Conservation (phyloP, 2,888 invertebrate species). For the Apamea sordens region DNA sequence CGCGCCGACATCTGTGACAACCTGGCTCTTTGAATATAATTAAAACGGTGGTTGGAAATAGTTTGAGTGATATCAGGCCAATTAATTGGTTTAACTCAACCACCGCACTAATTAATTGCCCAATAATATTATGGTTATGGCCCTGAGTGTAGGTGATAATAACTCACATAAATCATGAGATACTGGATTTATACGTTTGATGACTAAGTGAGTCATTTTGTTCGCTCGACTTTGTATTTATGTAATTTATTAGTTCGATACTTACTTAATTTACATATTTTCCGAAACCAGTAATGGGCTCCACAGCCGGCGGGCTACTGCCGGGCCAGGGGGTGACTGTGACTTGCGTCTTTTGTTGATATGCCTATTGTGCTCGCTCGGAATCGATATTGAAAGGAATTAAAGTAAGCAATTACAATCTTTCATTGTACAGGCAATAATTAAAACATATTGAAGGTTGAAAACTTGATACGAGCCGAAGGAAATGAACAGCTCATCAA, state of each 20-base stretch:
- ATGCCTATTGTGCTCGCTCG: constrained; percentile 36
- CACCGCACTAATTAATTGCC: constrained; percentile 55
- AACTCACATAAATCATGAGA: constrained; percentile 25
- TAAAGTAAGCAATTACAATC: constrained; percentile 39
- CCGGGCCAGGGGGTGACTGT: constrained; percentile 20
- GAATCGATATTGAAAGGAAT: constrained; percentile 44
- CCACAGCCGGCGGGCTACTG: neutral
- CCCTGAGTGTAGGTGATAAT: constrained; percentile 24
- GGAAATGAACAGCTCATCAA: constrained; percentile 25
- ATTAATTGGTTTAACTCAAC: constrained; percentile 51
- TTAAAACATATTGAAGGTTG: constrained; percentile 22
- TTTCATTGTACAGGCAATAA: constrained; percentile 17
- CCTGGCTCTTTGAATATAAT: constrained; percentile 41
- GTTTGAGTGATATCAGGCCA: constrained; percentile 38
- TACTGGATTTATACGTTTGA: constrained; percentile 7
- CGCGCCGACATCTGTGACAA: constrained; percentile 22
- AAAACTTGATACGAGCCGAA: constrained; percentile 15
- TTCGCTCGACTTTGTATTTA: neutral
- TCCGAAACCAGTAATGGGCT: constrained; percentile 9
- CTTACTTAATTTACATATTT: neutral
- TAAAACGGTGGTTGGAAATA: constrained; percentile 37
- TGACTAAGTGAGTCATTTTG: constrained; percentile 6
- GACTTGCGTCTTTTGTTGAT: constrained; percentile 49
- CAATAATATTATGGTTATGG: constrained; percentile 39
- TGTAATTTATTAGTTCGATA: neutral